phyloP scores from a whole-genome alignment of 2,797 vertebrate species.

The Harpagifer antarcticus region DNA sequence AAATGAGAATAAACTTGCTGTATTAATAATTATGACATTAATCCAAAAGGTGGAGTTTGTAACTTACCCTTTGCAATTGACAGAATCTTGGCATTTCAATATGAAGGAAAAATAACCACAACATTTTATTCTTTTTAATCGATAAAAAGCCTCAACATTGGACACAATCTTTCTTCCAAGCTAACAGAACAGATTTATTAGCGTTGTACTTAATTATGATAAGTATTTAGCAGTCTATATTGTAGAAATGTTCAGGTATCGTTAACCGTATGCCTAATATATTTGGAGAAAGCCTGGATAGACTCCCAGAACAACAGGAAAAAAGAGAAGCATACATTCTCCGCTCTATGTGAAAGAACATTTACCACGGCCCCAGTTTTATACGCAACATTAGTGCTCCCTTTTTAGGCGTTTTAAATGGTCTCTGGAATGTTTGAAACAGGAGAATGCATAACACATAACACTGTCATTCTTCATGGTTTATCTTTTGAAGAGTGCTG shows the following conservation, averaged over 20 bases:
- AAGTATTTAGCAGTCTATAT: background rate
- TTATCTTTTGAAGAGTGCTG: conserved; percentile 33
- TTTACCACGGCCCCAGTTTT: conserved; percentile 19
- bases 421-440: conserved; percentile 53
- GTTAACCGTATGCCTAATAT: no score
- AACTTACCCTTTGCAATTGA: no score
- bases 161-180: no score
- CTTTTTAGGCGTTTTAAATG: conserved; percentile 1
- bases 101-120: no score
- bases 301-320: conserved; percentile 2
- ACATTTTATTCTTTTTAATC: background rate
- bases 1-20: background rate
- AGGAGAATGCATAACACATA: conserved; percentile 27
- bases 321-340: background rate
- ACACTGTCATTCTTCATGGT: conserved; percentile 27
- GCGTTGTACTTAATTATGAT: background rate
- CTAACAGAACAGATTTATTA: background rate
- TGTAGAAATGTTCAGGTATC: background rate
- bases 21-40: background rate
- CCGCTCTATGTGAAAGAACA: conserved; percentile 2
- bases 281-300: background rate
- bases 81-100: no score
- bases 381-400: conserved; percentile 21
- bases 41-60: background rate
- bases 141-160: background rate